Percentiles rank a stretch among this genome's conserved stretches.
These are phyloP conservation scores for Gallinago stenura DNA, from an alignment of 2,797 vertebrate genomes.

Conservation along the genomic window DNA sequence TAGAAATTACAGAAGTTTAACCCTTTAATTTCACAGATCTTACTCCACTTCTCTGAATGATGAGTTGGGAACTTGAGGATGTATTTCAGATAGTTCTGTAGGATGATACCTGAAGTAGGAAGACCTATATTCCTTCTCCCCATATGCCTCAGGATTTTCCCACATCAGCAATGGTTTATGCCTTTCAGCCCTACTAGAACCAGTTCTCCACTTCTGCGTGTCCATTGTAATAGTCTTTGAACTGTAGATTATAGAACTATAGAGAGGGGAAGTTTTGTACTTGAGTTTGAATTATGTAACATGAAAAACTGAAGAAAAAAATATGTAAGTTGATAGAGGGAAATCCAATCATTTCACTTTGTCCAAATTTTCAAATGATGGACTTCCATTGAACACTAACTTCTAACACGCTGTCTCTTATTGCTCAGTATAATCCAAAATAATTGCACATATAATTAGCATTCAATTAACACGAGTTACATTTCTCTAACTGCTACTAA, in stretches of 20 bases:
- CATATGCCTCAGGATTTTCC: neutral
- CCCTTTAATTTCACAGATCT: neutral
- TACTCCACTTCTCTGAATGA: neutral
- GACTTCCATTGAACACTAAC: neutral
- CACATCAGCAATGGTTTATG: neutral
- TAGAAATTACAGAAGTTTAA: neutral
- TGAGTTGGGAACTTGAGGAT: neutral
- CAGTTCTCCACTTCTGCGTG: neutral
- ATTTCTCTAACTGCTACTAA: constrained; percentile 51
- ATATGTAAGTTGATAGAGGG: neutral
- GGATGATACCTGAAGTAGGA: neutral
- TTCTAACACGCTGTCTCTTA: constrained; percentile 9
- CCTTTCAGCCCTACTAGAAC: neutral
- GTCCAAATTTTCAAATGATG: constrained; percentile 27
- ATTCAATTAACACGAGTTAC: constrained; percentile 65
- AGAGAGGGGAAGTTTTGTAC: neutral
- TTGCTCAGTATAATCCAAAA: constrained; percentile 58
- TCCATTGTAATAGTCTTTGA: neutral
- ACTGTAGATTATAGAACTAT: neutral
- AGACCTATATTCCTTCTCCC: neutral
- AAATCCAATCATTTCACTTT: neutral
- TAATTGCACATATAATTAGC: constrained; percentile 71
- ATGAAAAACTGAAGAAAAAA: constrained; percentile 55
- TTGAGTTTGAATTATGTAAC: neutral
- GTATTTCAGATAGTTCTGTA: neutral